A percentile compares a stretch with the other conserved stretches of the same genome.
phyloP scores from a whole-genome alignment of 2,797 vertebrate genomes.

The Muscicapa striata region DNA sequence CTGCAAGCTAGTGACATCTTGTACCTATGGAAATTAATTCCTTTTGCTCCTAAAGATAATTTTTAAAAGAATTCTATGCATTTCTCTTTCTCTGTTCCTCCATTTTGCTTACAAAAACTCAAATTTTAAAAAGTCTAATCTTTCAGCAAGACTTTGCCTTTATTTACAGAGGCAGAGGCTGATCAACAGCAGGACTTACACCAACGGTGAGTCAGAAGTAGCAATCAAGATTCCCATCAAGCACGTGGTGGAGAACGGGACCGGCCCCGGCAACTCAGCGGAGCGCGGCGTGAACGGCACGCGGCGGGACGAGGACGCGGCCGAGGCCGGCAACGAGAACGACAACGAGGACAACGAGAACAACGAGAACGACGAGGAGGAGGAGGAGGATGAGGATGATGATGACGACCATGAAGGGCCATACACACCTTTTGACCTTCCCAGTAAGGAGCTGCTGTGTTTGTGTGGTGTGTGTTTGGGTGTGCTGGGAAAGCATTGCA shows the following conservation, averaged over 20 bases:
- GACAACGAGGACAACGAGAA: conserved; percentile 91
- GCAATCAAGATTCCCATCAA: conserved; percentile 84
- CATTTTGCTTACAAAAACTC: not conserved
- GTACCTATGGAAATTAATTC: not conserved
- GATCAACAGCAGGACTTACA: conserved; percentile 86
- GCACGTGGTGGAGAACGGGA: conserved; percentile 87
- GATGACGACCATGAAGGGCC: conserved; percentile 85
- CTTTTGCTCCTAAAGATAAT: not conserved
- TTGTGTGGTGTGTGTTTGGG: not conserved
- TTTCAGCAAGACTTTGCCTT: conserved; percentile 27
- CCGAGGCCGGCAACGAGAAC: conserved; percentile 83
- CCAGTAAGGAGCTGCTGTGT: conserved; percentile 79
- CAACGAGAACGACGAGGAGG: conserved; percentile 85
- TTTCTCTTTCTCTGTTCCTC: not conserved
- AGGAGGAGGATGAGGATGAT: conserved; percentile 84
- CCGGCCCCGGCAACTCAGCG: conserved; percentile 69
- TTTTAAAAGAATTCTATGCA: not conserved
- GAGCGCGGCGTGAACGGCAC: conserved; percentile 78
- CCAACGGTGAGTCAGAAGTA: conserved; percentile 90
- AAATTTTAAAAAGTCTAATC: not conserved
- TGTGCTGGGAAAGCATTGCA: not conserved
- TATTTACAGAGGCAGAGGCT: conserved; percentile 89
- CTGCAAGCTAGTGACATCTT: not conserved
- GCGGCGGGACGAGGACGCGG: conserved; percentile 75
- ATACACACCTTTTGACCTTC: conserved; percentile 87